phyloP scores from a whole-genome alignment of 2,113 vertebrate genomes.

The Leucoraja erinaceus region DNA sequence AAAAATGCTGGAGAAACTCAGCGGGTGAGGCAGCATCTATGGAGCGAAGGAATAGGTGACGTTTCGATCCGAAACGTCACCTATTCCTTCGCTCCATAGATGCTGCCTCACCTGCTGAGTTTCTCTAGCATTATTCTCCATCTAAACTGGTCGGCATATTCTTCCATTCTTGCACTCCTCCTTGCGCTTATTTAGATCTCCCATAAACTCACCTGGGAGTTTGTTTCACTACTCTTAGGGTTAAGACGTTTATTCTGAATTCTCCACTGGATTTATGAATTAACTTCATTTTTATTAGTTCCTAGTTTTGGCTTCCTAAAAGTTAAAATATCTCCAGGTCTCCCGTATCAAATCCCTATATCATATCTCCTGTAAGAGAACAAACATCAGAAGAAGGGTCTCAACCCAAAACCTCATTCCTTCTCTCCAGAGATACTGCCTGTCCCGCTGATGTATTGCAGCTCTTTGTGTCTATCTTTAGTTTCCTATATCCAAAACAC shows the following conservation, averaged over 20 bases:
- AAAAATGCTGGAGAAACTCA: too few species aligned
- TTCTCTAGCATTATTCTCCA: background rate
- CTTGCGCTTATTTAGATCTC: background rate
- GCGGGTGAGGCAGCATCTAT: too few species aligned
- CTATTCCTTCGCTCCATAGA: too few species aligned
- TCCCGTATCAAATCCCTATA: background rate
- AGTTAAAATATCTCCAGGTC: background rate
- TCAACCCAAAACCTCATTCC: too few species aligned
- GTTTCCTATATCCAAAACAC: background rate
- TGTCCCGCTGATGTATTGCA: too few species aligned
- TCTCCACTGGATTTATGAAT: background rate
- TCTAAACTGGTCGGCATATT: background rate
- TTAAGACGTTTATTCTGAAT: background rate
- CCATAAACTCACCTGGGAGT: background rate
- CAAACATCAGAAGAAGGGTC: too few species aligned
- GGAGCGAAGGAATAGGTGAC: too few species aligned
- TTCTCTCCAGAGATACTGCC: too few species aligned
- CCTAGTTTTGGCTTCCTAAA: background rate
- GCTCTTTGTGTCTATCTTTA: background rate
- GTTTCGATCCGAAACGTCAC: too few species aligned
- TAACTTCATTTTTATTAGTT: background rate
- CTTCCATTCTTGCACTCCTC: background rate
- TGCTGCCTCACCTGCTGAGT: too few species aligned
- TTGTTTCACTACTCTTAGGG: background rate
- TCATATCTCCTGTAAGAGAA: background rate